Evolutionary conservation across 2,797 vertebrate species (phyloP).

Genomic region (Pitangus sulphuratus): DNA sequence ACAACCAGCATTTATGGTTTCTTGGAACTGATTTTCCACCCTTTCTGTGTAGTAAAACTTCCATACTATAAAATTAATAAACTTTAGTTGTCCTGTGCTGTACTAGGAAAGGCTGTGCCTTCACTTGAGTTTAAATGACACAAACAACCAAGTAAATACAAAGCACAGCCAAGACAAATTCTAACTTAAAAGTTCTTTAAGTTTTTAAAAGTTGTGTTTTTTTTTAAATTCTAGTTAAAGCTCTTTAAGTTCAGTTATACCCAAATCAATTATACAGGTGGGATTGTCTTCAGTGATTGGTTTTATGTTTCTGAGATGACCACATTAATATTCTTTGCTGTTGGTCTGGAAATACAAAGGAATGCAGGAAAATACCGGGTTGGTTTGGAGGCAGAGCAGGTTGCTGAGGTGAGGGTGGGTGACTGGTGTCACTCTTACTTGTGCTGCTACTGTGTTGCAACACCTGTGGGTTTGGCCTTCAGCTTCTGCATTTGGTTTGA

Average conservation of each 20-base stretch:
- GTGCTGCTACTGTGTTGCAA: neutral
- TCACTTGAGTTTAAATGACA: rapidly evolving
- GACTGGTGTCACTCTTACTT: rapidly evolving
- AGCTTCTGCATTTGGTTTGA: neutral
- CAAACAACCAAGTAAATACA: neutral
- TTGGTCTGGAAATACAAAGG: neutral
- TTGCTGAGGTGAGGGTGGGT: neutral
- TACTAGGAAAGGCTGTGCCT: neutral
- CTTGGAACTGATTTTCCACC: neutral
- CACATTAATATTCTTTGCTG: rapidly evolving
- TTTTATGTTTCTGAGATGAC: neutral
- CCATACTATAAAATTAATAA: neutral
- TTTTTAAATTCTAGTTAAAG: neutral
- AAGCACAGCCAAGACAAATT: neutral
- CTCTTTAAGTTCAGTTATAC: neutral
- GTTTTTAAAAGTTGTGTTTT: neutral
- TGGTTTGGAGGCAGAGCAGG: neutral
- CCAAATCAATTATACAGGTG: neutral
- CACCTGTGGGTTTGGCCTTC: neutral
- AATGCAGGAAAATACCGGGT: neutral
- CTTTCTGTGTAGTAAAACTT: neutral
- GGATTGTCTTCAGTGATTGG: neutral
- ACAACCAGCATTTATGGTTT: neutral
- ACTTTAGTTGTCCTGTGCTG: neutral
- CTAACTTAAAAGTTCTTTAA: neutral